Evolutionary conservation across 2,797 vertebrate species (phyloP).

Genomic region (Centroberyx gerrardi): DNA sequence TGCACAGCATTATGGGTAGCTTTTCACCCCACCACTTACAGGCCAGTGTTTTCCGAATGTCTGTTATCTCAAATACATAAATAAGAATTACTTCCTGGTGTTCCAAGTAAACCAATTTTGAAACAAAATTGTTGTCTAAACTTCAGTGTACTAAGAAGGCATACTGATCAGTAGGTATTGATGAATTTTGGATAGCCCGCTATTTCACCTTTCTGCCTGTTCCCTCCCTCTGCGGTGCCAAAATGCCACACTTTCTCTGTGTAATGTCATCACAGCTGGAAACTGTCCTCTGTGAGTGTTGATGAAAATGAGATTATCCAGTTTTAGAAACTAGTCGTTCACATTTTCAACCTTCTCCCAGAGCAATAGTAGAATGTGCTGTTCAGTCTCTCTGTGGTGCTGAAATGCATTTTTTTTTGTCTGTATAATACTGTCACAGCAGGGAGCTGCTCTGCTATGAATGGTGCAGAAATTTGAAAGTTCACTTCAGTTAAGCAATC

Average conservation of each 20-base stretch:
- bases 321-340: conserved; percentile 23
- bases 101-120: too few relatives aligned
- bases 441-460: conserved; percentile 26
- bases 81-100: too few relatives aligned
- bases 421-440: conserved; percentile 41
- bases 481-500: background rate
- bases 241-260: conserved; percentile 54
- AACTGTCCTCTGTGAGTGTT: conserved; percentile 30
- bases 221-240: conserved; percentile 21
- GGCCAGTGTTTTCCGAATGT: too few relatives aligned
- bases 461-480: conserved; percentile 27
- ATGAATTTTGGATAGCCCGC: conserved; percentile 45
- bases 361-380: conserved; percentile 36
- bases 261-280: conserved; percentile 63
- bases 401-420: background rate
- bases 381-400: conserved; percentile 1
- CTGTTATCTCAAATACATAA: too few relatives aligned
- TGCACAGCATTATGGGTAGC: too few relatives aligned
- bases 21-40: too few relatives aligned
- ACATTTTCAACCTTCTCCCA: conserved; percentile 25
- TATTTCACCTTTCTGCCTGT: conserved; percentile 43
- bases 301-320: conserved; percentile 47
- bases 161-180: conserved; percentile 50
- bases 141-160: conserved; percentile 30
- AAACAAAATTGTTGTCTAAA: background rate